phyloP scores from a whole-genome alignment of 1,140 invertebrate genomes.

The Megalopta genalis region DNA sequence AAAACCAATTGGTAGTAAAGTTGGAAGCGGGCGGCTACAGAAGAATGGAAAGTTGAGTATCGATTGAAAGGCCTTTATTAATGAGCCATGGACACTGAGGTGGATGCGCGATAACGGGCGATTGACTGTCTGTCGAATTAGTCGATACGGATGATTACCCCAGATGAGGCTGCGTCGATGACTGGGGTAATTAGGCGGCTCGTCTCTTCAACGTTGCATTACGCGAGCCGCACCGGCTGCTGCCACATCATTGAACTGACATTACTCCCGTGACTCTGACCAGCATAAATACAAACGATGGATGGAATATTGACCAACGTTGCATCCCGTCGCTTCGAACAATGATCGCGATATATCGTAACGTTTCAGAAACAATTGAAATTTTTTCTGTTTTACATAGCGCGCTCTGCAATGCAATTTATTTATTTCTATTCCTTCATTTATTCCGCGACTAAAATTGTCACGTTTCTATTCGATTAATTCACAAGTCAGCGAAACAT shows the following conservation, averaged over 20 bases:
- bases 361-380: background rate
- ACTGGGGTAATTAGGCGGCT: constrained; percentile 52
- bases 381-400: no score
- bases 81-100: constrained; percentile 30
- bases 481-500: no score
- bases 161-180: constrained; percentile 46
- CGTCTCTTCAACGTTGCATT: constrained; percentile 41
- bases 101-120: constrained; percentile 31
- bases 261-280: constrained; percentile 25
- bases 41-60: constrained; percentile 3
- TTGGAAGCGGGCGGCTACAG: background rate
- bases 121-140: constrained; percentile 39
- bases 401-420: no score
- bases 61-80: background rate
- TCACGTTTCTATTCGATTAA: no score
- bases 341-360: background rate
- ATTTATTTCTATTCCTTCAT: no score
- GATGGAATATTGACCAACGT: constrained; percentile 15
- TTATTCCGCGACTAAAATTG: no score
- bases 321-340: background rate
- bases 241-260: constrained; percentile 45
- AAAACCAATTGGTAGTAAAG: background rate
- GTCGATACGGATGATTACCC: constrained; percentile 48
- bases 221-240: constrained; percentile 6
- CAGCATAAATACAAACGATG: constrained; percentile 38